phyloP scores from a whole-genome alignment of 2,888 invertebrate species.

The Epirrhoe alternata region DNA sequence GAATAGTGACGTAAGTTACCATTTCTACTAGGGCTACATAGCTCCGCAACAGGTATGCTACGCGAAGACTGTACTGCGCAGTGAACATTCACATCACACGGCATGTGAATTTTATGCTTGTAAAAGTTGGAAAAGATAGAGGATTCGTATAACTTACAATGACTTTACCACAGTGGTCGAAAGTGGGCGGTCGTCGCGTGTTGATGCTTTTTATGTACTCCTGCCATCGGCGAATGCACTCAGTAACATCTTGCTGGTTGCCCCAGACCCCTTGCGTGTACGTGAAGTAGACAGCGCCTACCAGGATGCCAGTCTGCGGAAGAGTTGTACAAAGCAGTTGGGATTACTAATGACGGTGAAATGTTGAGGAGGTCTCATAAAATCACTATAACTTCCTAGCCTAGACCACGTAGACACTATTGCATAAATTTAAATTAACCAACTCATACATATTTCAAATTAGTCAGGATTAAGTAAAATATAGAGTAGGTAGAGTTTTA shows the following conservation, averaged over 20 bases:
- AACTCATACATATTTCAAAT: no score
- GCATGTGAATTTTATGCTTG: slow-evolving; percentile 15
- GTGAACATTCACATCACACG: background rate
- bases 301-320: slow-evolving; percentile 75
- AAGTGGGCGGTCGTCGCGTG: slow-evolving; percentile 73
- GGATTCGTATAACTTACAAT: slow-evolving; percentile 61
- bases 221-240: slow-evolving; percentile 74
- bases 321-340: slow-evolving; percentile 46
- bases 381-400: slow-evolving; percentile 25
- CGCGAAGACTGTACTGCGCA: slow-evolving; percentile 14
- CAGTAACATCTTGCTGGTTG: slow-evolving; percentile 73
- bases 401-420: background rate
- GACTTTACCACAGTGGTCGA: slow-evolving; percentile 73
- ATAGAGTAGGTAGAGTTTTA: no score
- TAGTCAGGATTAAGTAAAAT: no score
- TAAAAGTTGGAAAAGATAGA: background rate
- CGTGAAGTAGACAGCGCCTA: slow-evolving; percentile 76
- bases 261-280: slow-evolving; percentile 81
- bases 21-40: slow-evolving; percentile 66
- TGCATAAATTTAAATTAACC: no score
- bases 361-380: slow-evolving; percentile 60
- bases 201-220: slow-evolving; percentile 75
- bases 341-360: slow-evolving; percentile 64
- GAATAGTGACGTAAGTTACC: slow-evolving; percentile 75
- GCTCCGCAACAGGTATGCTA: slow-evolving; percentile 47